Base-by-base conservation (phyloP, 1,140 invertebrate species). In the Papilio aristodemus region DNA sequence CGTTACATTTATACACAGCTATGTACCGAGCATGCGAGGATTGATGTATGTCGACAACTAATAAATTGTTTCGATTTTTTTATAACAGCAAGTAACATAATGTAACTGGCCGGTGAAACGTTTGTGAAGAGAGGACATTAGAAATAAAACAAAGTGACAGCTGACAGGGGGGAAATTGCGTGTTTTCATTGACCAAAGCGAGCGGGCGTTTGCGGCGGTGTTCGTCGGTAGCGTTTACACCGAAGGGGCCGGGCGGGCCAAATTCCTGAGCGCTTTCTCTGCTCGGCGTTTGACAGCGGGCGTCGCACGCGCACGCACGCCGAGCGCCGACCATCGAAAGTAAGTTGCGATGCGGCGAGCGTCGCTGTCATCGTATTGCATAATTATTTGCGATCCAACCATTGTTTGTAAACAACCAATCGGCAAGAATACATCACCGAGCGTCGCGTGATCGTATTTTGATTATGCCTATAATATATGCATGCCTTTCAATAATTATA, bases 201-300 rank as follows among this genome's bases (percentile, higher is more conserved):
- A 32, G 2, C 46, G 46, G 46, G 19, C 10, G 46, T 0, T 54
- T 54, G 19, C 46, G 11, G 43, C 43, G 17, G 17, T 10, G 14
- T 13, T 54, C 19, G 10, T 54, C 46, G 46, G 19, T 54, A 54
- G 5, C 46, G 46, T 54, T 54, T 25, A 19, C 46, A 54, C 5
- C 19, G 46, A 7, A 17, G 22, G 19, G 59, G 62, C 71, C 71
- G 67, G 72, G 67, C 73, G 75, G 85, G 79, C 83, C 86, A 84
- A 91, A 91, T 91, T 89, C 89, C 87, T 89, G 73, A 87, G 80
- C 89, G 89, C 89, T 91, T 91, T 91, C 88, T 87, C 87, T 83
- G 75, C 71, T 75, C 63, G 80, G 72, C 74, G 69, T 75, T 71
- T 36, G 32, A 19, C 17, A 38, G 59, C 32, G 19, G 46, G 46